Percentiles rank a stretch among this genome's conserved stretches.
These are phyloP conservation scores for Daboia siamensis DNA, from an alignment of 2,113 vertebrate genomes.

Conservation along the genomic window DNA sequence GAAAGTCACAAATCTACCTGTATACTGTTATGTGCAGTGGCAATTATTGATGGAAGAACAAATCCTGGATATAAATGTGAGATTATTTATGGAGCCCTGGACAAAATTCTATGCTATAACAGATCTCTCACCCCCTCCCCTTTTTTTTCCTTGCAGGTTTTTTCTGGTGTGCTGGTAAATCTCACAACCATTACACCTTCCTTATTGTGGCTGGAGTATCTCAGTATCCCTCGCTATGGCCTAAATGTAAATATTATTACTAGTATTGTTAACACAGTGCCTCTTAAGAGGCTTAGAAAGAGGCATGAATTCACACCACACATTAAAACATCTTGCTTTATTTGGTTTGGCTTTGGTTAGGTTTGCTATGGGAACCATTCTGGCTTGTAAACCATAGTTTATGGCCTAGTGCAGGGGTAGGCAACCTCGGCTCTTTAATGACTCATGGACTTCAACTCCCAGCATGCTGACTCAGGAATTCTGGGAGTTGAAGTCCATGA, in stretches of 20 bases:
- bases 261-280: not conserved
- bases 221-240: constrained; percentile 78
- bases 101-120: not conserved
- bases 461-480: too few relatives aligned
- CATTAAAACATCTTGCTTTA: not conserved
- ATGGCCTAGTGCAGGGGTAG: not conserved
- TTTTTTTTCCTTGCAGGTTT: constrained; percentile 66
- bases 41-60: not conserved
- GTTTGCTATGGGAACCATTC: not conserved
- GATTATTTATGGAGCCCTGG: not conserved
- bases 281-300: not conserved
- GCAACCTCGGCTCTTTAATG: too few relatives aligned
- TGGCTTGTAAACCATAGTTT: not conserved
- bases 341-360: not conserved
- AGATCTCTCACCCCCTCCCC: not conserved
- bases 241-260: constrained; percentile 61
- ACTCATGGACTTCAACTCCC: too few relatives aligned
- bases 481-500: too few relatives aligned
- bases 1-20: not conserved
- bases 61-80: not conserved
- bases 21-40: not conserved
- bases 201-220: constrained; percentile 77
- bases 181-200: constrained; percentile 67
- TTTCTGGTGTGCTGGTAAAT: constrained; percentile 79
- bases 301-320: not conserved